Conservation (phyloP, 2,797 vertebrate species). For the Lutjanus campechanus region DNA sequence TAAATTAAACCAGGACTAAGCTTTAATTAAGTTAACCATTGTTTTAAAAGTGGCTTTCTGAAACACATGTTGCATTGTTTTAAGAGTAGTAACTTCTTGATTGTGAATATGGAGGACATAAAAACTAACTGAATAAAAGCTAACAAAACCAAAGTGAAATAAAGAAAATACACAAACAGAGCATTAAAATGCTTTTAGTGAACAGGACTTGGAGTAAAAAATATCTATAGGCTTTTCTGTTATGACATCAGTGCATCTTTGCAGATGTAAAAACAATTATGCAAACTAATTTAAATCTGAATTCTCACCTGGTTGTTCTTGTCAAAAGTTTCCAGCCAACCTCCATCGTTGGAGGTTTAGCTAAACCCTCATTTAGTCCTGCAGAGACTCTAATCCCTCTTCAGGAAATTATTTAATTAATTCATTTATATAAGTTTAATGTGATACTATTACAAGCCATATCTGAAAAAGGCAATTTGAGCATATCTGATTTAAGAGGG, state of each 20-base stretch:
- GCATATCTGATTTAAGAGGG: slow-evolving; percentile 1
- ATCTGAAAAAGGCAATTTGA: slow-evolving; percentile 8
- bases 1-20: not conserved
- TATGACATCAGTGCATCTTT: not conserved
- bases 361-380: slow-evolving; percentile 7
- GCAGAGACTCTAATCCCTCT: not conserved
- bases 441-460: not conserved
- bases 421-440: not conserved
- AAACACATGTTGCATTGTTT: slow-evolving; percentile 1
- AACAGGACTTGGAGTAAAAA: not conserved
- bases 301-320: not conserved
- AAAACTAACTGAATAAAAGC: no score
- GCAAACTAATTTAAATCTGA: not conserved
- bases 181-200: not conserved
- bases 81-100: not conserved
- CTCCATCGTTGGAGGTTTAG: not conserved
- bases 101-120: not conserved
- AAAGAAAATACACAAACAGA: not conserved
- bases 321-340: not conserved
- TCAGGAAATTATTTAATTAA: not conserved
- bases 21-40: slow-evolving; percentile 15
- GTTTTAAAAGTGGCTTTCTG: slow-evolving; percentile 31
- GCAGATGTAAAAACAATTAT: not conserved
- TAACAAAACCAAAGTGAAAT: no score
- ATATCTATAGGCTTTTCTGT: not conserved